Evolutionary conservation across 2,113 vertebrate genomes (phyloP).

Genomic region (Cariama cristata): DNA sequence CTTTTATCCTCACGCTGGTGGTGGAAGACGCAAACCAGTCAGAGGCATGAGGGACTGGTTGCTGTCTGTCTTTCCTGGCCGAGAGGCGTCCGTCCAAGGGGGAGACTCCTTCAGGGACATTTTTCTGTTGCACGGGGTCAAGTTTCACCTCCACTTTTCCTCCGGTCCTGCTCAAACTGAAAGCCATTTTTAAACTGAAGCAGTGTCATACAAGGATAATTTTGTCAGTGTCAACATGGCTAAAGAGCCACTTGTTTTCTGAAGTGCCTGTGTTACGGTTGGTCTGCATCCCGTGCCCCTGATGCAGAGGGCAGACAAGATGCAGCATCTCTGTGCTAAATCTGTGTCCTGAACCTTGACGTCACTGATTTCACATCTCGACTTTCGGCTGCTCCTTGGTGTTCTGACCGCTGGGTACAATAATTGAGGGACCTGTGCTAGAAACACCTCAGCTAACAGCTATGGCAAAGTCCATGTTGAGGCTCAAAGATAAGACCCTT

Average conservation of each 20-base stretch:
- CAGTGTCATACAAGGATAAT: neutral
- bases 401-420: neutral
- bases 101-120: neutral
- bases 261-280: neutral
- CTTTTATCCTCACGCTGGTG: neutral
- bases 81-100: neutral
- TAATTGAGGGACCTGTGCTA: neutral
- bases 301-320: neutral
- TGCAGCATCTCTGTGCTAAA: neutral
- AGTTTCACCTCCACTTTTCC: neutral
- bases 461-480: neutral
- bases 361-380: neutral
- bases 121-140: neutral
- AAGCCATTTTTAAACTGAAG: neutral
- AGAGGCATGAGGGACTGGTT: neutral
- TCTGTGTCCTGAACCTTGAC: neutral
- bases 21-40: neutral
- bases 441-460: neutral
- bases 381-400: neutral
- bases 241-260: neutral
- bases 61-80: neutral
- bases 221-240: neutral
- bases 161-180: neutral
- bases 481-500: neutral
- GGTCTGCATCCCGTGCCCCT: neutral